Evolutionary conservation across 2,113 vertebrate genomes (phyloP).

Genomic region (Andinoacara biseriatus): DNA sequence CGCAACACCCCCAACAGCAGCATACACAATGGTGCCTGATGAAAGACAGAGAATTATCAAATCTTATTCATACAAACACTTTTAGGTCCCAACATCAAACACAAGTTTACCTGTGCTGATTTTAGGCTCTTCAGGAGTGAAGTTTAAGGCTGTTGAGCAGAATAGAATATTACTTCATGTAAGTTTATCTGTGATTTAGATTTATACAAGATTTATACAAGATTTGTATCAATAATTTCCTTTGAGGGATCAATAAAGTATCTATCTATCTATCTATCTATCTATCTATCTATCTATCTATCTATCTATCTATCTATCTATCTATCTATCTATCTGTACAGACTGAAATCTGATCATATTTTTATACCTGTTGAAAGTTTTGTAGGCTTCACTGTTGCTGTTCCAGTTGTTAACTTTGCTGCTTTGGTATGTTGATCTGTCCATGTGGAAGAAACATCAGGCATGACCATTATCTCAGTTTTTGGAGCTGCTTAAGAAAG

Average conservation of each 20-base stretch:
- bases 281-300: too few species aligned
- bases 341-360: background rate
- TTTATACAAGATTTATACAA: too few species aligned
- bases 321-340: too few species aligned
- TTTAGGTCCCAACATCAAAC: background rate
- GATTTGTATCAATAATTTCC: too few species aligned
- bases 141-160: constrained; percentile 12
- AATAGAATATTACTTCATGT: background rate
- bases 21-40: constrained; percentile 18
- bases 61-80: background rate
- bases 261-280: too few species aligned
- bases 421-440: background rate
- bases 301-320: too few species aligned
- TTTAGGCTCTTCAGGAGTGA: background rate
- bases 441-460: background rate
- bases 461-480: background rate
- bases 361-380: constrained; percentile 12
- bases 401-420: background rate
- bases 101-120: constrained; percentile 1
- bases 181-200: background rate
- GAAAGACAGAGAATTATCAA: background rate
- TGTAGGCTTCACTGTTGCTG: background rate
- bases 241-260: too few species aligned
- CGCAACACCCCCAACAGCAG: background rate
- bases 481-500: background rate